Percentiles rank a stretch among this genome's conserved stretches.
Evolutionary conservation across 2,797 vertebrate genomes (phyloP).

Genomic region (Myiotriccus ornatus): DNA sequence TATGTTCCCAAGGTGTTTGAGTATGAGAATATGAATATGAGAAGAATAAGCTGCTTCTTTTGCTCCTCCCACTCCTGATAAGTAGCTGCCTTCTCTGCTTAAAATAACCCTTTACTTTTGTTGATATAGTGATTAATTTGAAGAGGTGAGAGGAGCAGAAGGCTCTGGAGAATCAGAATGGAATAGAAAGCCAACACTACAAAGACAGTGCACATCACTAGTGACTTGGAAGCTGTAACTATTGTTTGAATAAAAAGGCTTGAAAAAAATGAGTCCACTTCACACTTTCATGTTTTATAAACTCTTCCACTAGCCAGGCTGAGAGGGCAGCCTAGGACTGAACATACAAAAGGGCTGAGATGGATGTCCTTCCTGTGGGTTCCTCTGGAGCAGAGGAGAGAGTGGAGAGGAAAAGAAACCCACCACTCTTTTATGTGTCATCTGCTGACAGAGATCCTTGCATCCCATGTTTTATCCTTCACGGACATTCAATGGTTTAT

Average conservation of each 20-base stretch:
- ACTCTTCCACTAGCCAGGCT: not conserved
- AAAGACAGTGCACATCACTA: not conserved
- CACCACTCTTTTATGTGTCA: fast-evolving
- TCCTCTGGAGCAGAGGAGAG: not conserved
- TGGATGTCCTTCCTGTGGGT: not conserved
- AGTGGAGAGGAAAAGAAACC: not conserved
- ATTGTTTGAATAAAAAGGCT: not conserved
- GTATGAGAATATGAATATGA: not conserved
- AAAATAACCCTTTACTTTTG: not conserved
- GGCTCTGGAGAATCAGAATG: not conserved
- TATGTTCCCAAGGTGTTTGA: not conserved
- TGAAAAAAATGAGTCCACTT: not conserved
- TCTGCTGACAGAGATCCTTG: not conserved
- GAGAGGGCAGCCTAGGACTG: not conserved
- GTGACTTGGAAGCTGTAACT: not conserved
- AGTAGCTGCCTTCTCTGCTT: not conserved
- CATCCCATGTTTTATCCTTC: not conserved
- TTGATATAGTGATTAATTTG: not conserved
- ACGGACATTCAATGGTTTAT: not conserved
- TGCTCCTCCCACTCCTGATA: not conserved
- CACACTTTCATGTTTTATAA: not conserved
- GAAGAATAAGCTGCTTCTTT: not conserved
- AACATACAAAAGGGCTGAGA: not conserved
- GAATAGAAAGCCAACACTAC: not conserved
- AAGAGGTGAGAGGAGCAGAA: not conserved